A percentile compares a stretch with the other conserved stretches of the same genome.
These are phyloP conservation scores for Climacteris rufus DNA, from an alignment of 2,113 vertebrate genomes.

Conservation along the genomic window DNA sequence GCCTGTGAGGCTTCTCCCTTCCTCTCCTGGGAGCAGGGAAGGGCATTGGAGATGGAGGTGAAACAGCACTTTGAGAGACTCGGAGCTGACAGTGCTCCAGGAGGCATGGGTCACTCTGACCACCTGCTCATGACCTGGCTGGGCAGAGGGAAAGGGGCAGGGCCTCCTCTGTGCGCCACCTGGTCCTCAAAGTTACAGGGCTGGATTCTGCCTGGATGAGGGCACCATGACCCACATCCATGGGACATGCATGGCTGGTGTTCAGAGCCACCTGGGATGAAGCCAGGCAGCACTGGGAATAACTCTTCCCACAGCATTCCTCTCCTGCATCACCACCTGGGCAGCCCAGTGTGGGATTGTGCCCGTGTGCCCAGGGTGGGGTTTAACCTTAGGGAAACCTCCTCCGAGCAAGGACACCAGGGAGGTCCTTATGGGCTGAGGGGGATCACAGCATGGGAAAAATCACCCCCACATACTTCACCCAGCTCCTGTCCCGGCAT, in stretches of 20 bases:
- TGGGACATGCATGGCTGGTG: background rate
- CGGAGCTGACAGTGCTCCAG: background rate
- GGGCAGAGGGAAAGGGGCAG: background rate
- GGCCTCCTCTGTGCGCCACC: background rate
- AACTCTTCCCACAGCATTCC: accelerated
- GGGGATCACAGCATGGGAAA: background rate
- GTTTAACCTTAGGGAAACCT: background rate
- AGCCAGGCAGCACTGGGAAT: background rate
- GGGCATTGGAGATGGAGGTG: background rate
- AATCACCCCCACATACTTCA: background rate
- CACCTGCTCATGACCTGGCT: background rate
- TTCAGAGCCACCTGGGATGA: background rate
- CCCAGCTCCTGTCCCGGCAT: background rate
- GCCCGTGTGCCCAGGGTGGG: accelerated
- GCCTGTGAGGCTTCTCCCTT: background rate
- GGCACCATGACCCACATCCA: background rate
- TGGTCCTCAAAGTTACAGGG: background rate
- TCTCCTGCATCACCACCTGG: background rate
- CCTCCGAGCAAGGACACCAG: background rate
- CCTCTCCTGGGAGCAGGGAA: accelerated
- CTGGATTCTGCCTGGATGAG: background rate
- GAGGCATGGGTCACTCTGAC: accelerated
- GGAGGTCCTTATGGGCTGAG: background rate
- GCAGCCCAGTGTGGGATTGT: background rate
- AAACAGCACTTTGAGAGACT: background rate